Evolutionary conservation across 64 coral and sea anemone species (phyloP).

Genomic region (Catalaphyllia jardinei): DNA sequence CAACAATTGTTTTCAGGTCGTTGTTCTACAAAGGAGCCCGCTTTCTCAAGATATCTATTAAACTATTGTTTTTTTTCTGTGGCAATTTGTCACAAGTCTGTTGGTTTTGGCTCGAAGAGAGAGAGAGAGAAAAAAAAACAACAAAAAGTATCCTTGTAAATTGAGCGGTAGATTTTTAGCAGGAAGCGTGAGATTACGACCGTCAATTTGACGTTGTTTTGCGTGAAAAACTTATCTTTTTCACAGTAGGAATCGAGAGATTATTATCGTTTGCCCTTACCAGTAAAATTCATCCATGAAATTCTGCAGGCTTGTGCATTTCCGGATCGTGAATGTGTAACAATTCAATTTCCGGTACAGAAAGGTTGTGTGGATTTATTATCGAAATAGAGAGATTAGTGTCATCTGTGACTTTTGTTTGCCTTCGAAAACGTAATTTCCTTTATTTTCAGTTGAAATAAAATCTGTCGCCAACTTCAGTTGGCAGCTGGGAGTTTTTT

Average conservation of each 20-base stretch:
- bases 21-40: background rate
- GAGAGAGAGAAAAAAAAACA: too few relatives aligned
- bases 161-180: too few relatives aligned
- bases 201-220: background rate
- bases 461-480: background rate
- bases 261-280: background rate
- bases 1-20: background rate
- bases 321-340: background rate
- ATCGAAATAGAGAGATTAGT: background rate
- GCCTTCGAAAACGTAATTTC: background rate
- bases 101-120: background rate
- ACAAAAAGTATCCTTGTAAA: too few relatives aligned
- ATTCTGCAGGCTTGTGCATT: background rate
- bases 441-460: slow-evolving; percentile 2
- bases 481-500: background rate
- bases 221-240: background rate
- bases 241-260: background rate
- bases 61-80: background rate
- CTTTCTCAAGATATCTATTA: background rate
- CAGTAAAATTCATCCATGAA: background rate
- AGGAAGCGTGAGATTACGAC: too few relatives aligned
- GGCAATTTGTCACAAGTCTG: background rate
- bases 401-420: background rate
- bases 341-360: background rate
- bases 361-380: background rate